Percentiles rank a stretch among this genome's conserved stretches.
These are phyloP conservation scores for Micrasema longulum DNA, from an alignment of 1,140 invertebrate genomes.

Conservation along the genomic window DNA sequence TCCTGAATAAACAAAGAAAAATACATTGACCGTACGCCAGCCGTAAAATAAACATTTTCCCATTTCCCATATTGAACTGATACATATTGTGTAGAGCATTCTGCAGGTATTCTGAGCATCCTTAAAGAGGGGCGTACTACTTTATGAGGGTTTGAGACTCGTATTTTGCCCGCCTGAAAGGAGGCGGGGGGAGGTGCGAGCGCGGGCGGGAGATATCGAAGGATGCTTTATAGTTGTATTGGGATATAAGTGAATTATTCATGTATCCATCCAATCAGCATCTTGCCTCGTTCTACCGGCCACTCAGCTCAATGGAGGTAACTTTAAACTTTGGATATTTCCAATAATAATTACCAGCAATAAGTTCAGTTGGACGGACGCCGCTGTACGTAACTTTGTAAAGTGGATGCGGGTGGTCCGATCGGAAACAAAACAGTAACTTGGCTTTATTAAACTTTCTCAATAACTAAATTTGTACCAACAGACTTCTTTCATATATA, in stretches of 20 bases:
- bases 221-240: slow-evolving; percentile 51
- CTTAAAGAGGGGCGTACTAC: slow-evolving; percentile 39
- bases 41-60: slow-evolving; percentile 33
- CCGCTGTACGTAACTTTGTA: neutral
- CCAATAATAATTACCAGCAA: slow-evolving; percentile 27
- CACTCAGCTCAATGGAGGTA: slow-evolving; percentile 29
- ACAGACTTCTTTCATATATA: neutral
- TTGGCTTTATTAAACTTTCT: slow-evolving; percentile 1
- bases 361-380: slow-evolving; percentile 8
- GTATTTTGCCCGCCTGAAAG: slow-evolving; percentile 35
- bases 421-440: slow-evolving; percentile 7
- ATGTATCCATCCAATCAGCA: slow-evolving; percentile 54
- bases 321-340: slow-evolving; percentile 53
- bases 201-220: slow-evolving; percentile 16
- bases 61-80: slow-evolving; percentile 39
- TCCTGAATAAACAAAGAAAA: slow-evolving; percentile 36
- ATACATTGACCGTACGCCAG: slow-evolving; percentile 25
- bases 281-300: slow-evolving; percentile 11
- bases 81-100: slow-evolving; percentile 38
- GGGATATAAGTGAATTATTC: slow-evolving; percentile 55
- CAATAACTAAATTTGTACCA: slow-evolving; percentile 3
- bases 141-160: slow-evolving; percentile 53
- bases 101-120: slow-evolving; percentile 41
- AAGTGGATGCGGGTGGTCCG: neutral
- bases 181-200: neutral